Evolutionary conservation across 2,888 invertebrate genomes (phyloP).

Genomic region (Iphiclides podalirius): DNA sequence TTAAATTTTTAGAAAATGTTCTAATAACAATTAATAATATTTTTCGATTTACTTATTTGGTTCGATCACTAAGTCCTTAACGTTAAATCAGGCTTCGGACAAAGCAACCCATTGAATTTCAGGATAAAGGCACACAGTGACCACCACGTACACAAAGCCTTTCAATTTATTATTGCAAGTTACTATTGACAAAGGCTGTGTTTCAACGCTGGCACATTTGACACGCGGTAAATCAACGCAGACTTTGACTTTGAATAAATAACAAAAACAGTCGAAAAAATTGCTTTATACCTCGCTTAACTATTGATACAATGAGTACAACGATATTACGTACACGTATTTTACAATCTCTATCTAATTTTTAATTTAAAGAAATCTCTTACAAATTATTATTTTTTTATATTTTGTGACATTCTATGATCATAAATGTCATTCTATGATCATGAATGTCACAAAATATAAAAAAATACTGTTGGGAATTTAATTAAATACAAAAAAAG

Average conservation of each 20-base stretch:
- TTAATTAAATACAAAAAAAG: no score
- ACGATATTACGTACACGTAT: no score
- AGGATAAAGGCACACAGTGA: slow-evolving; percentile 47
- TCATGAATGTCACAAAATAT: no score
- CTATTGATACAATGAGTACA: no score
- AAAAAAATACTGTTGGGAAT: no score
- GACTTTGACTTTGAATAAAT: slow-evolving; percentile 19
- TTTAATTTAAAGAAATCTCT: no score
- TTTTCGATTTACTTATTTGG: not conserved
- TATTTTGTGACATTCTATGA: no score
- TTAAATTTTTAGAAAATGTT: no score
- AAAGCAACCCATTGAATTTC: slow-evolving; percentile 55
- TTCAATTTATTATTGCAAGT: slow-evolving; percentile 37
- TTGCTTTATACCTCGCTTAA: slow-evolving; percentile 12
- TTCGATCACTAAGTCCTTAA: slow-evolving; percentile 32
- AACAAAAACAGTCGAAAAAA: not conserved
- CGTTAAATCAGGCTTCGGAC: slow-evolving; percentile 29
- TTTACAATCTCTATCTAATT: no score
- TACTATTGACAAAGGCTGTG: slow-evolving; percentile 29
- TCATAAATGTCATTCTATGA: no score
- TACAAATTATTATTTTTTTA: no score
- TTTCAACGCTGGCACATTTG: slow-evolving; percentile 28
- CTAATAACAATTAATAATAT: no score
- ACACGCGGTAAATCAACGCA: slow-evolving; percentile 23
- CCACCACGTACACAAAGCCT: slow-evolving; percentile 49